phyloP scores from a whole-genome alignment of 2,797 vertebrate species.

The Macrochelys suwanniensis region DNA sequence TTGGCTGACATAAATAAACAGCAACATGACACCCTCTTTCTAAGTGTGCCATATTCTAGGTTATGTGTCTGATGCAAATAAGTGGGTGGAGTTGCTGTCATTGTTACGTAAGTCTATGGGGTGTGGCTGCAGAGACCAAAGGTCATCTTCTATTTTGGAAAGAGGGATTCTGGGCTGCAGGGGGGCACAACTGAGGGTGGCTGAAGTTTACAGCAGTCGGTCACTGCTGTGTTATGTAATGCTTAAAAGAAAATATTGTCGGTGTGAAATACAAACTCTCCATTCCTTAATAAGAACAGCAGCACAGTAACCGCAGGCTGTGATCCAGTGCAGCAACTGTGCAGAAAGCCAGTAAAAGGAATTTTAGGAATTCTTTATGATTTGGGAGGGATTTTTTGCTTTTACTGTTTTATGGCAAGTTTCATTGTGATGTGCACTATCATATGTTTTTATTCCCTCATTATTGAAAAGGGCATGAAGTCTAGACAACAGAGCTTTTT shows the following conservation, averaged over 20 bases:
- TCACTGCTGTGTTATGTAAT: background rate
- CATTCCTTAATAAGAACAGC: background rate
- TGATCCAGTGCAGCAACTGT: background rate
- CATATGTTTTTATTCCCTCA: slow-evolving; percentile 28
- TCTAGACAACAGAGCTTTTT: background rate
- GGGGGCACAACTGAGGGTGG: background rate
- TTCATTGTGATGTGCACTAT: background rate
- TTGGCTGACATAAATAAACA: slow-evolving; percentile 28
- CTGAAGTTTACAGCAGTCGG: background rate
- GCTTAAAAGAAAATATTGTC: background rate
- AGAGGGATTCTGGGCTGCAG: background rate
- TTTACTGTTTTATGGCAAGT: background rate
- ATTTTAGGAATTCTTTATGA: background rate
- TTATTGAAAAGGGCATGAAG: slow-evolving; percentile 1
- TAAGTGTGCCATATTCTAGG: fast-evolving
- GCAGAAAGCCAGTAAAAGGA: background rate
- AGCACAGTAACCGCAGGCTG: background rate
- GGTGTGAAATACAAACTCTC: background rate
- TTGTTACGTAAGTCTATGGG: background rate
- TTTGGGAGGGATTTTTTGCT: slow-evolving; percentile 26
- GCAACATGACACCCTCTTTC: background rate
- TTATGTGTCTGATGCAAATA: background rate
- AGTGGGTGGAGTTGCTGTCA: fast-evolving
- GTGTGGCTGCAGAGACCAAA: background rate
- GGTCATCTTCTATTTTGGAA: background rate